Evolutionary conservation across 2,797 vertebrate species (phyloP).

Genomic region (Spea hammondii): DNA sequence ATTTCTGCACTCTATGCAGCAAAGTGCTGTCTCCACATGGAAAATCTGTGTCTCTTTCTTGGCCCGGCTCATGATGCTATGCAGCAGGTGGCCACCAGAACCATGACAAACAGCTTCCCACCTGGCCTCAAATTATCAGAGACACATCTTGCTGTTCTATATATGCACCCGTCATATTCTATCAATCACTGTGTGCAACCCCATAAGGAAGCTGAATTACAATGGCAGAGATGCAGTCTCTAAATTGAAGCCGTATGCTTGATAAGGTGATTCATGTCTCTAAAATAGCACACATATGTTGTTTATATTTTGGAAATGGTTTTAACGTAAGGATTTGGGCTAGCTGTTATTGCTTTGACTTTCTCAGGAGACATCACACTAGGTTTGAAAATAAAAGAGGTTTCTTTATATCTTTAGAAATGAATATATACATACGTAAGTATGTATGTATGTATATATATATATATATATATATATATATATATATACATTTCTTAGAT

Average conservation of each 20-base stretch:
- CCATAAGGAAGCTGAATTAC: conserved; percentile 26
- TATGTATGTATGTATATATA: too few species aligned
- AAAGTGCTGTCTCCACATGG: conserved; percentile 19
- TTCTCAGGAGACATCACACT: background rate
- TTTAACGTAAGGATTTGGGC: background rate
- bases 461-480: too few species aligned
- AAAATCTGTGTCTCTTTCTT: conserved; percentile 24
- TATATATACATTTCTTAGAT: too few species aligned
- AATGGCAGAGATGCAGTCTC: conserved; percentile 29
- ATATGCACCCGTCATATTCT: conserved; percentile 32
- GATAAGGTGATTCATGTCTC: conserved; percentile 35
- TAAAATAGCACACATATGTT: conserved; percentile 24
- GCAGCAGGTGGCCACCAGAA: conserved; percentile 41
- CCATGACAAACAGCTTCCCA: conserved; percentile 30
- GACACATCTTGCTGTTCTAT: conserved; percentile 16
- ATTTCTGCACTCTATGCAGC: background rate
- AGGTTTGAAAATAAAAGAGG: too few species aligned
- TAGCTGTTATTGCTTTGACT: conserved; percentile 3
- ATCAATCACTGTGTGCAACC: conserved; percentile 32
- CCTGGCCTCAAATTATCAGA: conserved; percentile 43
- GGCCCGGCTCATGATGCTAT: conserved; percentile 40
- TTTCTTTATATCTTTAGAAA: too few species aligned
- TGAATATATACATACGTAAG: too few species aligned
- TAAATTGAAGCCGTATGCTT: conserved; percentile 37
- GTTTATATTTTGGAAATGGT: conserved; percentile 3